Base-by-base conservation (phyloP, 2,888 invertebrate genomes). In the Baronia brevicornis region DNA sequence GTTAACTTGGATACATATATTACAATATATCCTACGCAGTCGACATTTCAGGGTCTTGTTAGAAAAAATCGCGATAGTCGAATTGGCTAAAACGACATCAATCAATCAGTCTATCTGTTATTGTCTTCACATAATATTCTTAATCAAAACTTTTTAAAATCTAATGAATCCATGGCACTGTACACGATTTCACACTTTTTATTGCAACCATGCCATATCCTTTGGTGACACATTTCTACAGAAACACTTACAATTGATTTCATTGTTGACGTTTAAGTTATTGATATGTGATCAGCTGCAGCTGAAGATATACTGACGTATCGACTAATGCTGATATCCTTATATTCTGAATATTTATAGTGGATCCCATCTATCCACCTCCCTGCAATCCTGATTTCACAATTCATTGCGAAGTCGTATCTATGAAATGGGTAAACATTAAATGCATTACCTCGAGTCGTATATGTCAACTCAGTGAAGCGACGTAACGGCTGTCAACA, bases 361-460 rank as follows among this genome's bases (percentile, higher is more conserved):
- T 62, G 56, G 58, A 51, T 53, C 59, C 54, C 50, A 60, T 51
- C 54, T 52, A 51, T 42, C 79, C 77, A 74, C 75, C 77, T 68
- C 78, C 67, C 60, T 58, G 48, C 60, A 58, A 52, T 70, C 54
- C 60, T 64, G 58, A 60, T 78, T 74, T 69, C 77, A 64, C 69
- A 77, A 74, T 67, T 51, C 63, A 60, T 63, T 61, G 62, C 57
- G 63, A 61, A 74, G 73, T 71, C 74, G 73, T 66, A 70, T 77
- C 63, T 65, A 78, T 78, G 77, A 79, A 75, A 79, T 78, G 73
- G 67, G 80, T 74, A 80, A 84, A 82, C 72, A 82, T 59, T 65
- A 57, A 58, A 59, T 72, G 66, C 78, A 78, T 80, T 77, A 75
- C 74, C 77, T 72, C 68, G 65, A 54, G 57, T 60, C 57, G 60